phyloP scores from a whole-genome alignment of 2,888 invertebrate species.

The Frankliniella intonsa region DNA sequence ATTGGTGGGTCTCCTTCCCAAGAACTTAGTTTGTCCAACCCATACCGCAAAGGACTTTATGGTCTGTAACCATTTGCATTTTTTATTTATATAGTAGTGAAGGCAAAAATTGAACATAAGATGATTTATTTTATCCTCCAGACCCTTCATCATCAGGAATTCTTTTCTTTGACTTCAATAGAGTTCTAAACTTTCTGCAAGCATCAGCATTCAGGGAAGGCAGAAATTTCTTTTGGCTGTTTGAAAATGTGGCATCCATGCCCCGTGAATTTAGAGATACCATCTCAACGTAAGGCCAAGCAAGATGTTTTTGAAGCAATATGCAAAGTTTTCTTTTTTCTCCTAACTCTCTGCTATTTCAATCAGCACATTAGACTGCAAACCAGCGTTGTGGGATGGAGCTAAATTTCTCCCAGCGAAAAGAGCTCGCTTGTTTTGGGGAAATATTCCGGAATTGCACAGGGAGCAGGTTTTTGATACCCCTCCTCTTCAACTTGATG shows the following conservation, averaged over 20 bases:
- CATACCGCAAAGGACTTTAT: neutral
- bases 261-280: neutral
- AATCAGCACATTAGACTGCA: no score
- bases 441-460: neutral
- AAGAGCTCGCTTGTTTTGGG: neutral
- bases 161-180: neutral
- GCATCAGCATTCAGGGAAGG: neutral
- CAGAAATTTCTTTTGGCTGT: neutral
- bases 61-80: neutral
- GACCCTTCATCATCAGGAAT: neutral
- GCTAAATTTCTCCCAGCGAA: neutral
- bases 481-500: neutral
- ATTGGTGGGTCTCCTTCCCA: neutral
- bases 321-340: neutral
- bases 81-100: neutral
- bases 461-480: neutral
- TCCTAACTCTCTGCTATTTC: neutral
- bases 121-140: neutral
- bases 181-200: neutral
- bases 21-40: neutral
- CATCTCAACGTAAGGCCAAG: neutral
- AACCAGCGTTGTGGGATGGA: neutral
- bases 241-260: neutral
- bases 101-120: neutral
- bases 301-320: neutral